Evolutionary conservation across 2,888 invertebrate species (phyloP), one percentile per base, ranked within the genome.

Genomic region (Anarsia innoxiella): DNA sequence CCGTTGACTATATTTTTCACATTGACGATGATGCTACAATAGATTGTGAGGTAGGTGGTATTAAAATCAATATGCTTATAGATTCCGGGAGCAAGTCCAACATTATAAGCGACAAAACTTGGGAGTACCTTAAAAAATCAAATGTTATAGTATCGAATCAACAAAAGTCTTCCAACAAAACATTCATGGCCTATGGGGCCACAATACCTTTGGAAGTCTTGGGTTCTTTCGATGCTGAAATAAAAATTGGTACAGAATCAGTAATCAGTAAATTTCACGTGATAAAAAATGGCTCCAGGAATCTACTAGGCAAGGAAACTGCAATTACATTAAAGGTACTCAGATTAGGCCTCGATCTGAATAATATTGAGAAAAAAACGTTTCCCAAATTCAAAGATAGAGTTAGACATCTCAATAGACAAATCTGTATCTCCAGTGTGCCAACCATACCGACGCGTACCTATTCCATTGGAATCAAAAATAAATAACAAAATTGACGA

Each of bases 21-120:
- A 16, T 48, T 1, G 42, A 48, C 15, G 41, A 31, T 5, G 45
- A 50, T 38, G 44, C 12, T 1, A 37, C 14, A 4, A 31, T 51
- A 2, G 15, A 23, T 1, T 52, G 51, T 28, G 3, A 23, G 1
- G 16, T 52, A 15, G 47, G 49, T n/a, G 42, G 41, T 6, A 37
- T 46, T 1, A 23, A 36, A 1, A 33, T 41, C 2, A 19, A 45
- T 39, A 15, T 53, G 42, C 19, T 49, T 1, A 45, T 53, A 9
- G 53, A 50, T 37, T 53, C 53, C 0, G 50, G 48, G 2, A 41
- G 49, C 12, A 46, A 37, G 27, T 36, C 6, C 12, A 53, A 51
- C 28, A 29, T 53, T 1, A 36, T 51, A 2, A 32, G 23, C n/a
- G 44, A 48, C 2, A 32, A 23, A 15, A 47, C 48, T 0, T 49